phyloP scores from a whole-genome alignment of 2,888 invertebrate species.

The Dorcus hopei region DNA sequence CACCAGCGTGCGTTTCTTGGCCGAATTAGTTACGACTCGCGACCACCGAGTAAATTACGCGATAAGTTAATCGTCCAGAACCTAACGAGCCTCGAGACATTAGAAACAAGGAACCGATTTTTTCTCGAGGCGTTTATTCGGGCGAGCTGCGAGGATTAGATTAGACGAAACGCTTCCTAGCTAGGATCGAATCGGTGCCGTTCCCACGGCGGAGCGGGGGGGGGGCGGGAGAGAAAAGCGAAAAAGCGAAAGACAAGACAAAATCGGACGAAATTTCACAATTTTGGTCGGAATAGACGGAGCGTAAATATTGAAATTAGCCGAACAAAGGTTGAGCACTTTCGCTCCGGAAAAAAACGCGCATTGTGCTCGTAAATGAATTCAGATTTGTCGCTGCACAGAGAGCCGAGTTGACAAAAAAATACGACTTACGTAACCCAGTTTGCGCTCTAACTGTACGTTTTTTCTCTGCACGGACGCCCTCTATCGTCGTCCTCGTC shows the following conservation, averaged over 20 bases:
- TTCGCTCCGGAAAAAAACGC: constrained; percentile 20
- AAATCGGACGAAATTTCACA: constrained; percentile 25
- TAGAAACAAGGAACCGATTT: too few species aligned
- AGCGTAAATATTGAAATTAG: constrained; percentile 25
- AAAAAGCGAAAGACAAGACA: too few species aligned
- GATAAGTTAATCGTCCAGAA: too few species aligned
- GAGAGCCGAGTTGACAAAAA: constrained; percentile 14
- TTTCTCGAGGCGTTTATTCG: not conserved
- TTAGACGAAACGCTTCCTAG: not conserved
- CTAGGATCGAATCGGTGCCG: not conserved
- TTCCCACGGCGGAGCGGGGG: too few species aligned
- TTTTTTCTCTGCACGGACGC: too few species aligned
- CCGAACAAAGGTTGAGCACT: constrained; percentile 17
- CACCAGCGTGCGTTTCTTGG: too few species aligned
- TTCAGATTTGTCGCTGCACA: constrained; percentile 11
- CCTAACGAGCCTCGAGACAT: too few species aligned
- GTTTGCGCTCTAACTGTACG: too few species aligned
- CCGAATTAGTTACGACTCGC: too few species aligned
- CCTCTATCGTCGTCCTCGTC: too few species aligned
- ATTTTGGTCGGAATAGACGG: constrained; percentile 22
- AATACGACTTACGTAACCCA: not conserved
- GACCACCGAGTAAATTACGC: too few species aligned
- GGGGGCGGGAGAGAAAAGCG: too few species aligned
- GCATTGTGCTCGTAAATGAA: constrained; percentile 19
- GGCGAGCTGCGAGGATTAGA: not conserved